A percentile compares a stretch with the other conserved stretches of the same genome.
These are phyloP conservation scores for Exocentrus adspersus DNA, from an alignment of 2,888 invertebrate genomes.

Conservation along the genomic window DNA sequence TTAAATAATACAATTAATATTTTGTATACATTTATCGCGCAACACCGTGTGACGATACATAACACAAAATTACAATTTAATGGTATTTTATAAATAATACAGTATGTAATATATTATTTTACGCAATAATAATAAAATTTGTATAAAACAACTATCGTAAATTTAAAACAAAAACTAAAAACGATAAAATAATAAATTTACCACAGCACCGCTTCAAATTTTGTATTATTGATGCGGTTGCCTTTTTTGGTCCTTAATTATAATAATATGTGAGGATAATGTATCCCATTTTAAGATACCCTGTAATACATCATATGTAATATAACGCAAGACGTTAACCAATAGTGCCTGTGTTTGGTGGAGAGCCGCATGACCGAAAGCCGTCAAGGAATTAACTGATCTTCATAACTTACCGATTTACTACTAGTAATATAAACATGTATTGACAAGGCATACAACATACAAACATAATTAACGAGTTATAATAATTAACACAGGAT, in stretches of 20 bases:
- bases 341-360: slow-evolving; percentile 65
- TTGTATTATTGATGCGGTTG: slow-evolving; percentile 54
- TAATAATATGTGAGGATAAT: slow-evolving; percentile 64
- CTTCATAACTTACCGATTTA: too few relatives aligned
- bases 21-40: slow-evolving; percentile 60
- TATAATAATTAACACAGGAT: slow-evolving; percentile 1
- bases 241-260: slow-evolving; percentile 64
- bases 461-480: slow-evolving; percentile 9
- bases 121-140: slow-evolving; percentile 59
- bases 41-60: slow-evolving; percentile 51
- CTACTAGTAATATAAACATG: slow-evolving; percentile 5
- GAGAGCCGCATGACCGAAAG: slow-evolving; percentile 64
- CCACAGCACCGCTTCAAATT: slow-evolving; percentile 59
- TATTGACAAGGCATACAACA: slow-evolving; percentile 6
- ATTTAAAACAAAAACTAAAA: slow-evolving; percentile 48
- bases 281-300: slow-evolving; percentile 65
- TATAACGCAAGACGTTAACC: slow-evolving; percentile 63
- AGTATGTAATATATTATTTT: slow-evolving; percentile 47
- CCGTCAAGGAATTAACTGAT: slow-evolving; percentile 63
- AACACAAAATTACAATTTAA: slow-evolving; percentile 58
- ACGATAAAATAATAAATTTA: slow-evolving; percentile 56
- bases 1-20: slow-evolving; percentile 60
- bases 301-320: slow-evolving; percentile 65
- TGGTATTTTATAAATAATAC: slow-evolving; percentile 58
- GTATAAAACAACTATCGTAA: slow-evolving; percentile 58